phyloP scores from a whole-genome alignment of 2,888 invertebrate species.

The Diabrotica balteata region DNA sequence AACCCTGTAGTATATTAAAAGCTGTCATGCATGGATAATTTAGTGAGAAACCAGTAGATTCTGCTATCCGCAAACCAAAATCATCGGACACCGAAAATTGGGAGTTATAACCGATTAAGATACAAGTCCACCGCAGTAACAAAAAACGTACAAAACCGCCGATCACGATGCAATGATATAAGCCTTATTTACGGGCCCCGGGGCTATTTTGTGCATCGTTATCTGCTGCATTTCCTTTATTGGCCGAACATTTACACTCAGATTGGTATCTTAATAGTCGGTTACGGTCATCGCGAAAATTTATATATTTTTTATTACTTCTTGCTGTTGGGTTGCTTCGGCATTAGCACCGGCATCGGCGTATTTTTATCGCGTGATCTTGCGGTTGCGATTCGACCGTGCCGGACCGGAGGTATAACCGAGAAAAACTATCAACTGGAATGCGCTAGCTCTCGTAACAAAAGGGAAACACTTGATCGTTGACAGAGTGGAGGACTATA shows the following conservation, averaged over 20 bases:
- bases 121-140: background rate
- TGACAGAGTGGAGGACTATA: no score
- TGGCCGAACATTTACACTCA: constrained; percentile 37
- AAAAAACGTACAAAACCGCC: background rate
- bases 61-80: constrained; percentile 2
- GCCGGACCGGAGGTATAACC: background rate
- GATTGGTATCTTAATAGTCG: constrained; percentile 38
- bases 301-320: constrained; percentile 31
- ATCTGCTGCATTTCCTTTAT: constrained; percentile 38
- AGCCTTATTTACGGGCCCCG: constrained; percentile 29
- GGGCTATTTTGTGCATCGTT: constrained; percentile 30
- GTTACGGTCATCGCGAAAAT: constrained; percentile 36
- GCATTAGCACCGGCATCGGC: constrained; percentile 7
- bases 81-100: constrained; percentile 3
- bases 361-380: constrained; percentile 28
- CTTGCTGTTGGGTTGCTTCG: background rate
- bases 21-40: constrained; percentile 1
- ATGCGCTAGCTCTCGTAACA: no score
- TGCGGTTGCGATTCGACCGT: constrained; percentile 1
- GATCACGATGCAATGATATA: constrained; percentile 33
- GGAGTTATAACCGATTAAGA: constrained; percentile 12
- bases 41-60: background rate
- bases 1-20: no score
- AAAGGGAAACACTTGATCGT: no score
- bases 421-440: no score